phyloP scores from a whole-genome alignment of 2,888 invertebrate species.

The Pachycephus smyrnensis region DNA sequence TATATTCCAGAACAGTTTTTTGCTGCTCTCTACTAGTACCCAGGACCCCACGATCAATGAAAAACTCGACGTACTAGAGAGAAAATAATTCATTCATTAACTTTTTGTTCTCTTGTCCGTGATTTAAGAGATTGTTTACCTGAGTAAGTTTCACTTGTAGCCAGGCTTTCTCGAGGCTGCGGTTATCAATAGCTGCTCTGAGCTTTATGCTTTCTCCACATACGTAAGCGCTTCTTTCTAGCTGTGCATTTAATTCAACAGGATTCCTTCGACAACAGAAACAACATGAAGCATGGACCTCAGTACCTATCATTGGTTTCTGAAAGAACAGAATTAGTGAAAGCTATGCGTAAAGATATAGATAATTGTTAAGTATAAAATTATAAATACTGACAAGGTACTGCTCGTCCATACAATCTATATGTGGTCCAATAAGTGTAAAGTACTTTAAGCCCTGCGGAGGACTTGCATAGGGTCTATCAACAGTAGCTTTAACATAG shows the following conservation, averaged over 20 bases:
- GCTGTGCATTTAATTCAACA: constrained; percentile 74
- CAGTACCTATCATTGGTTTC: constrained; percentile 76
- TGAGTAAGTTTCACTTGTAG: constrained; percentile 72
- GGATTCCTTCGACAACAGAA: constrained; percentile 80
- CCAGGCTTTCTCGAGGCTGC: constrained; percentile 72
- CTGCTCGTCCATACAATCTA: constrained; percentile 85
- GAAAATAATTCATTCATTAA: constrained; percentile 5
- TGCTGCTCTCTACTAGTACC: constrained; percentile 78
- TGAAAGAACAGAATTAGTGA: constrained; percentile 49
- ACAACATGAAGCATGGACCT: constrained; percentile 76
- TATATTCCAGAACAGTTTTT: constrained; percentile 79
- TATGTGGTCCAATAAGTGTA: constrained; percentile 81
- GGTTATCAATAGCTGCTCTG: constrained; percentile 79
- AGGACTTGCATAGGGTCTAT: constrained; percentile 82
- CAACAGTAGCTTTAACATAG: constrained; percentile 78
- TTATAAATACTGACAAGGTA: constrained; percentile 71
- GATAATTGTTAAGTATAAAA: not conserved
- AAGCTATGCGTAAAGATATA: not conserved
- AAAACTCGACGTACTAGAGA: constrained; percentile 79
- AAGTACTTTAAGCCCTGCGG: constrained; percentile 86
- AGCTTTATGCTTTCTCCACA: constrained; percentile 79
- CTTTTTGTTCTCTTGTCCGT: constrained; percentile 1
- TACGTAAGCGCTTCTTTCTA: constrained; percentile 81
- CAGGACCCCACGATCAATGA: constrained; percentile 80
- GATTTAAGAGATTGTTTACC: constrained; percentile 45